Conservation (phyloP, 1,140 invertebrate species). For the Cotesia typhae region DNA sequence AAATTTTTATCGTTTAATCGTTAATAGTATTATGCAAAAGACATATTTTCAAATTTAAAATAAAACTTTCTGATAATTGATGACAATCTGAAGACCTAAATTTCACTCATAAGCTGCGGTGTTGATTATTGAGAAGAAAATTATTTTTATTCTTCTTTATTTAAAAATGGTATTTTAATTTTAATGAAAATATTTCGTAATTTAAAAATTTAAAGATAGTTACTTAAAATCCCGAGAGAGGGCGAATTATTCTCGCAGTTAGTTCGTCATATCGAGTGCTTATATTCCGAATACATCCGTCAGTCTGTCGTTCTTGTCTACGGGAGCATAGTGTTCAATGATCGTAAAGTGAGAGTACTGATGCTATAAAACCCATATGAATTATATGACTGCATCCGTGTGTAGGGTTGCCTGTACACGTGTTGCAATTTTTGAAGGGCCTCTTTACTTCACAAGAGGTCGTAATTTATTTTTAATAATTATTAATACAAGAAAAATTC, state of each 20-base stretch:
- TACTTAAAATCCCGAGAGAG: slow-evolving; percentile 40
- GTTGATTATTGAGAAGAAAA: not conserved
- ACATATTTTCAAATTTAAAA: too few species aligned
- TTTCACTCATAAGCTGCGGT: too few species aligned
- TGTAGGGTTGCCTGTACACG: slow-evolving; percentile 47
- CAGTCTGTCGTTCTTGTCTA: slow-evolving; percentile 69
- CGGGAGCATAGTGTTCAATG: slow-evolving; percentile 76
- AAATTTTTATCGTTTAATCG: not conserved
- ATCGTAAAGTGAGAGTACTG: slow-evolving; percentile 75
- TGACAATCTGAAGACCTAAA: too few species aligned
- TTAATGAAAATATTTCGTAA: too few species aligned
- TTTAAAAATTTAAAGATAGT: not conserved
- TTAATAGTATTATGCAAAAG: not conserved
- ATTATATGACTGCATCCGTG: slow-evolving; percentile 67
- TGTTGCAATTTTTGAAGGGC: slow-evolving; percentile 75
- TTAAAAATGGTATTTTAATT: too few species aligned
- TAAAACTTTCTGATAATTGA: too few species aligned
- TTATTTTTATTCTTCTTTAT: not conserved
- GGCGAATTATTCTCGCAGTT: slow-evolving; percentile 44
- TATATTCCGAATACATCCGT: not conserved
- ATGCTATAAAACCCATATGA: slow-evolving; percentile 70
- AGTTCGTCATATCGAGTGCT: not conserved
- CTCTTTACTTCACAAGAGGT: slow-evolving; percentile 73
- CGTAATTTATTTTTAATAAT: not conserved
- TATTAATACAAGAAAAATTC: not conserved